Evolutionary conservation across 2,113 vertebrate species (phyloP), one percentile per base, ranked within the genome.

Genomic region (Lethenteron reissneri): DNA sequence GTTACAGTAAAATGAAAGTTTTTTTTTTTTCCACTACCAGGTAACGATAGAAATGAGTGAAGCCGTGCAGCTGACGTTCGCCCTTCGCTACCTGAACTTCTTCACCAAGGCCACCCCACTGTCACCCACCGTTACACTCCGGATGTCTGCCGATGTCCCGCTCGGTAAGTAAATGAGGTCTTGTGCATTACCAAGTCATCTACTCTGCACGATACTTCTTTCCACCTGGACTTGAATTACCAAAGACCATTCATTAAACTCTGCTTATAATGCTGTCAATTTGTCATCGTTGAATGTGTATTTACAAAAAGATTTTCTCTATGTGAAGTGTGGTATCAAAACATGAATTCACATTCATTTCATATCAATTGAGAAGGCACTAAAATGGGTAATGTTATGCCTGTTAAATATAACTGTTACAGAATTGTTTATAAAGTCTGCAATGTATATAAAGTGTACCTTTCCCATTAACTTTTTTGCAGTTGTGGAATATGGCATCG

Each of bases 401-500:
- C 70, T 12, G 72, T 8, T 3, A 19, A n/a, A 12, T 70, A 41
- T 14, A 19, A 9, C 57, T 7, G 64, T 9, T 41, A 15, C 19
- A n/a, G 58, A 13, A 58, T 8, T 1, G 0, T 0, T n/a, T 41
- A 41, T 41, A 41, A 41, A 41, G 41, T 41, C 41, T 41, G 6
- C 41, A 41, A 41, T 41, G 41, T 6, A 41, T 41, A 41, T 41
- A 41, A 41, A 41, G 41, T 41, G 41, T 41, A 41, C 41, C 41
- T 41, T 70, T 4, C 71, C 19, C n/a, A 8, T 11, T 9, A 25
- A 56, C 57, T 71, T 11, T 71, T 13, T 13, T 74, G 1, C 81
- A 99, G 91, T 99, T 79, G 90, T 97, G 78, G 92, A 97, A 78
- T 99, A 99, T 81, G 97, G 96, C 83, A 95, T 99, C 11, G 88